Evolutionary conservation across 2,797 vertebrate species (phyloP), one percentile per base, ranked within the genome.

Genomic region (Brachymystax lenok): DNA sequence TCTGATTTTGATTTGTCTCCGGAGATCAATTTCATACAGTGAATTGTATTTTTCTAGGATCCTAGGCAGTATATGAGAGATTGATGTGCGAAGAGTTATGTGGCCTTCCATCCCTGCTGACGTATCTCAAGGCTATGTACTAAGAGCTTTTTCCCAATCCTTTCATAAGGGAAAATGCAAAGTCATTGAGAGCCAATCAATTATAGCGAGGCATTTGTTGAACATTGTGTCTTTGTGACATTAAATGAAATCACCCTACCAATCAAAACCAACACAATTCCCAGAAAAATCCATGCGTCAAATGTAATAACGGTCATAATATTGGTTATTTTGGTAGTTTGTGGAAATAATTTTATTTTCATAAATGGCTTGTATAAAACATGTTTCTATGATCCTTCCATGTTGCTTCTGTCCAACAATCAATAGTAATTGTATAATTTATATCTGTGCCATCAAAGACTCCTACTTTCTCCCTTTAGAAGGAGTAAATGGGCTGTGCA

Each of bases 361-460:
- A 84, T 73, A 19, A 80, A 80, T 67, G 56, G n/a, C 24, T 61
- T 24, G 59, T 12, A 77, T 75, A 79, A 79, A 79, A 64, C 35
- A 24, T 70, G 0, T 64, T 76, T 83, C 80, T 81, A 85, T 80
- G 40, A 80, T 80, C 72, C 84, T 82, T 84, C 84, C 81, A 90
- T 88, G 73, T 84, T 73, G 40, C 73, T 67, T 66, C 76, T 81
- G 77, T 85, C 8, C 61, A 79, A 86, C 64, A 33, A 87, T 89
- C 81, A 80, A 87, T 87, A 82, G 75, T 82, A 51, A 77, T 81
- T 87, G 84, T 77, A 84, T 85, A 74, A 90, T 87, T 90, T 73
- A 83, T 82, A 78, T 78, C 70, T 80, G 80, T 78, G 86, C 76
- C 82, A 83, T 88, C 81, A 83, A 85, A 50, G 17, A 27, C 51